phyloP scores from a whole-genome alignment of 2,888 invertebrate genomes.

The Parnassius mnemosyne region DNA sequence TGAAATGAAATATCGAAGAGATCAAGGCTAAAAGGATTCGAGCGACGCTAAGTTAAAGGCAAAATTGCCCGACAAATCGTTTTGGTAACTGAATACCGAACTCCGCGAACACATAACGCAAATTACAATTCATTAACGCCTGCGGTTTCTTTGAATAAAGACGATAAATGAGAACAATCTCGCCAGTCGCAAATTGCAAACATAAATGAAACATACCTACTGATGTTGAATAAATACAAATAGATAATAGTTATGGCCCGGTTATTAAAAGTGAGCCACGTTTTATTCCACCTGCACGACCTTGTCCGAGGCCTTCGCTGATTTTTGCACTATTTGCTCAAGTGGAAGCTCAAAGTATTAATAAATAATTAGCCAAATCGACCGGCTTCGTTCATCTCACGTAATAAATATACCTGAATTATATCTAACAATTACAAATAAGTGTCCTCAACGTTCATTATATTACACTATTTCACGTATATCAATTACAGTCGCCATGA shows the following conservation, averaged over 20 bases:
- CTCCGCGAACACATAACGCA: conserved; percentile 22
- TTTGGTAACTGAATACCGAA: conserved; percentile 3
- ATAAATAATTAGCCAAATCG: conserved; percentile 32
- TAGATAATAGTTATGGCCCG: not conserved
- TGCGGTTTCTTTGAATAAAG: conserved; percentile 23
- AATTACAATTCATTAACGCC: conserved; percentile 28
- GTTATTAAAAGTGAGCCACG: not conserved
- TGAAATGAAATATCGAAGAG: not conserved
- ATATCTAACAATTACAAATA: too few relatives aligned
- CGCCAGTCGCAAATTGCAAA: conserved; percentile 3
- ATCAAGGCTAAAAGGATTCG: not conserved
- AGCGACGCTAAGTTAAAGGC: not conserved
- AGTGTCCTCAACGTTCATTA: conserved; percentile 8
- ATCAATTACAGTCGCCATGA: conserved; percentile 36
- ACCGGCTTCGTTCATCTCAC: conserved; percentile 34
- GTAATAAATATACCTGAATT: conserved; percentile 37
- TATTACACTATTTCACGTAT: conserved; percentile 30
- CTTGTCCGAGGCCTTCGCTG: conserved; percentile 30
- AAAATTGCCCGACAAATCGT: not conserved
- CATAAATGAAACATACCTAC: conserved; percentile 3
- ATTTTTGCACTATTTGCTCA: conserved; percentile 45
- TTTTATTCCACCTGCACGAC: conserved; percentile 12
- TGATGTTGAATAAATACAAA: conserved; percentile 11
- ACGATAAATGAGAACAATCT: conserved; percentile 19
- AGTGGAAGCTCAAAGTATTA: conserved; percentile 40